Percentiles rank a stretch among this genome's conserved stretches.
These are phyloP conservation scores for Falco rusticolus DNA, from an alignment of 2,797 vertebrate genomes.

Conservation along the genomic window DNA sequence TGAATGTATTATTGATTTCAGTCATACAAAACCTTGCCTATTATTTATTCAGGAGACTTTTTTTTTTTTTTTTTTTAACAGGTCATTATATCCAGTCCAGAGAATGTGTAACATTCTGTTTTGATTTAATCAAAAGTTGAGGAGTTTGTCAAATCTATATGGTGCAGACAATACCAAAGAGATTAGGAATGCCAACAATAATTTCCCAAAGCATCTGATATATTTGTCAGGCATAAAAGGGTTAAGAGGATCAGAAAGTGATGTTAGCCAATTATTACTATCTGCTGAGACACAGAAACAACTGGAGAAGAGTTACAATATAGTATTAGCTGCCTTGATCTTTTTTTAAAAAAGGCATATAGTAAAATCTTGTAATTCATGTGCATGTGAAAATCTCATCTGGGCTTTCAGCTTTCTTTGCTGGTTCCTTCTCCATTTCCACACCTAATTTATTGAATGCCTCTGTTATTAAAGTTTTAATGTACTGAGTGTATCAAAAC, in stretches of 20 bases:
- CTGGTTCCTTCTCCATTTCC: neutral
- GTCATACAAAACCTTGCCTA: neutral
- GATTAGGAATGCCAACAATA: neutral
- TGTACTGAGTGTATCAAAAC: neutral
- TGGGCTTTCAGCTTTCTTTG: neutral
- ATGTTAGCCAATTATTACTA: neutral
- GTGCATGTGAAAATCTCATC: neutral
- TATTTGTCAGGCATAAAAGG: neutral
- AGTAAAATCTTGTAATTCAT: neutral
- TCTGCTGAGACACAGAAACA: neutral
- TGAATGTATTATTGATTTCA: neutral
- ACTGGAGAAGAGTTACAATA: neutral
- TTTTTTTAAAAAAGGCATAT: accelerated
- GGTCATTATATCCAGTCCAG: neutral
- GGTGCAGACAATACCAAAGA: neutral
- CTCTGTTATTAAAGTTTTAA: neutral
- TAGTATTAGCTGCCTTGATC: neutral
- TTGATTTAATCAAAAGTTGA: neutral
- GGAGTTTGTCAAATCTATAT: neutral
- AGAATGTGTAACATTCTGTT: neutral
- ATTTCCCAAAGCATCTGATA: neutral
- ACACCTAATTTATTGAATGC: neutral
- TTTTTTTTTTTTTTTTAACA: neutral
- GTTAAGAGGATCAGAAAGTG: neutral
- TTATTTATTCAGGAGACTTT: neutral